Conservation (phyloP, 2,888 invertebrate genomes). For the Xiphydria camelus region DNA sequence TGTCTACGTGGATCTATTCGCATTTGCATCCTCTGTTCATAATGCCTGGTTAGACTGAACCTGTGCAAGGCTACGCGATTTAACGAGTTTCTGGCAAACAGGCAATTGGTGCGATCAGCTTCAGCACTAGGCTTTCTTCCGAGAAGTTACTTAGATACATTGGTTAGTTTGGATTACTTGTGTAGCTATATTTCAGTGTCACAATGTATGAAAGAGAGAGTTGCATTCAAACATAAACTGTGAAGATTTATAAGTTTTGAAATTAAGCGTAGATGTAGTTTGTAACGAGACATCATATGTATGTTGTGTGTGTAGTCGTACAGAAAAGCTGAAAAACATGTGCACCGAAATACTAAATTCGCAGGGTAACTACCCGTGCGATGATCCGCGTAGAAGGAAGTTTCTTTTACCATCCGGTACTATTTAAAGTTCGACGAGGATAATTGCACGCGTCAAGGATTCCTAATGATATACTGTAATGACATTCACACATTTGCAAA, state of each 20-base stretch:
- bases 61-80: not conserved
- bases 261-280: slow-evolving; percentile 49
- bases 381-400: slow-evolving; percentile 27
- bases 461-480: slow-evolving; percentile 17
- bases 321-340: slow-evolving; percentile 35
- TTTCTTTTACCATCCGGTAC: slow-evolving; percentile 18
- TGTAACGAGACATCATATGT: slow-evolving; percentile 53
- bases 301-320: slow-evolving; percentile 57
- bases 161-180: slow-evolving; percentile 33
- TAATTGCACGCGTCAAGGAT: slow-evolving; percentile 27
- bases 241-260: slow-evolving; percentile 43
- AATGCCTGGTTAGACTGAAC: not conserved
- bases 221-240: slow-evolving; percentile 1
- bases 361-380: slow-evolving; percentile 24
- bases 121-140: slow-evolving; percentile 29
- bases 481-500: too few relatives aligned
- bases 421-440: slow-evolving; percentile 24
- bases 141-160: slow-evolving; percentile 27
- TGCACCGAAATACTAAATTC: slow-evolving; percentile 9
- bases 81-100: slow-evolving; percentile 25
- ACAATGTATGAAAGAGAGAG: slow-evolving; percentile 21
- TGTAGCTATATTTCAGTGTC: slow-evolving; percentile 31
- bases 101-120: slow-evolving; percentile 42
- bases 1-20: too few relatives aligned
- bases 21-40: too few relatives aligned